A percentile compares a stretch with the other conserved stretches of the same genome.
Conservation (phyloP, 2,888 invertebrate genomes). For the Odontocolon sp. region DNA sequence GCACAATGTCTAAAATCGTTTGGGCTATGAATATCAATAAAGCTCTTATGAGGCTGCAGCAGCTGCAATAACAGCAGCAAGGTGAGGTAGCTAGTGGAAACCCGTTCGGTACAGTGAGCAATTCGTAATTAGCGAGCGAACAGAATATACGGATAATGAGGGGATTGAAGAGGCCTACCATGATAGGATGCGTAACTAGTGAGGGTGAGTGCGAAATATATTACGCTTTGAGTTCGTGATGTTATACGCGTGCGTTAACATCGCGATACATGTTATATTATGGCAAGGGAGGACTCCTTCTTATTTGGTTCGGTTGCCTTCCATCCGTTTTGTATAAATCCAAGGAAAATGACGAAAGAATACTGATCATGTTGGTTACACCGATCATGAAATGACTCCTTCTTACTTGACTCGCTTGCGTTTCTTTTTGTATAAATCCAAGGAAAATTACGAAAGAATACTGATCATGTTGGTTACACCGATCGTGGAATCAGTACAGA, state of each 20-base stretch:
- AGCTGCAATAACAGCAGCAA: not conserved
- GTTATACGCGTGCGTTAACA: constrained; percentile 14
- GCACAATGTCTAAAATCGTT: not conserved
- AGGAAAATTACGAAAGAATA: not conserved
- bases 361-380: not conserved
- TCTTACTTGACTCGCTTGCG: too few species aligned
- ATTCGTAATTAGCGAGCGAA: constrained; percentile 36
- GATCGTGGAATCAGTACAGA: not conserved
- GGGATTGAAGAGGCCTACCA: constrained; percentile 8
- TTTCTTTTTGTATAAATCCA: too few species aligned
- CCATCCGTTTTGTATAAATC: too few species aligned
- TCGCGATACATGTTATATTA: too few species aligned
- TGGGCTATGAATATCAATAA: not conserved
- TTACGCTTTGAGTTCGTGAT: constrained; percentile 11
- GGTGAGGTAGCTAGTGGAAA: constrained; percentile 8
- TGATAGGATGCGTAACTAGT: constrained; percentile 10
- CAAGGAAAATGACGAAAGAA: too few species aligned
- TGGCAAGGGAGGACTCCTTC: not conserved
- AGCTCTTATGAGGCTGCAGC: too few species aligned
- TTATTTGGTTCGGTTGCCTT: too few species aligned
- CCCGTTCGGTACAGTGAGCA: constrained; percentile 19
- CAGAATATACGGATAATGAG: constrained; percentile 25
- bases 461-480: not conserved
- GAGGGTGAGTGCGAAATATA: constrained; percentile 20
- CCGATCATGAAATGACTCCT: not conserved